Base-by-base conservation (phyloP, 2,113 vertebrate genomes). In the Carassius gibelio region DNA sequence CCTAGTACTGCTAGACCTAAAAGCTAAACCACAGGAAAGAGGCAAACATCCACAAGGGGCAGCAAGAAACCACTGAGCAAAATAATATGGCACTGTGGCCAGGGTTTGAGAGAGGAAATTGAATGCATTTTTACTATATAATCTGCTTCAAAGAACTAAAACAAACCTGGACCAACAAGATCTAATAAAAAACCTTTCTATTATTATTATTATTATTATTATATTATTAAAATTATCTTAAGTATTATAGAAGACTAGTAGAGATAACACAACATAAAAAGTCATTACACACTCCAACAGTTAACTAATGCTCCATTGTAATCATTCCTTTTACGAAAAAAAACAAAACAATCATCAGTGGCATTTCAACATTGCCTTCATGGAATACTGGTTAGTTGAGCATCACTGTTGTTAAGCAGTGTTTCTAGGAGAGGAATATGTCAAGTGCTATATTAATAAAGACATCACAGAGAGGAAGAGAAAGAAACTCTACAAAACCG, bases 91-190 rank as follows among this genome's bases (percentile, higher is more conserved):
- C 66, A 96, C 95, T 94, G 94, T 95, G 95, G 94, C 94, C 95
- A 93, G 94, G 94, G 95, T 89, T 93, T 95, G 93, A 86, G 68
- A 89, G 94, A 95, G 93, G 93, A 95, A 96, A 96, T 96, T 96
- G 98, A 99, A 99, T 99, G 97, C 97, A 99, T 99, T 99, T 99
- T 99, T 99, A 99, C 97, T 97, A 14, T 96, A 96, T 92, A 96
- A 94, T 95, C 93, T 92, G 90, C 93, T 95, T 94, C 92, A 93
- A 93, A n/a, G 15, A 52, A 8, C 26, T 71, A 50, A 66, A 81
- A 26, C 78, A 81, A 81, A 55, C 5, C 62, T 50, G 48, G 11
- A 50, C 48, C 48, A 36, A 71, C 0, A 34, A 19, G 19, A 66
- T 2, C 23, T 42, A 38, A 42, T 71, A 17, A 42, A n/a, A 71